Base-by-base conservation (phyloP, 2,797 vertebrate genomes). In the Dallia pectoralis region DNA sequence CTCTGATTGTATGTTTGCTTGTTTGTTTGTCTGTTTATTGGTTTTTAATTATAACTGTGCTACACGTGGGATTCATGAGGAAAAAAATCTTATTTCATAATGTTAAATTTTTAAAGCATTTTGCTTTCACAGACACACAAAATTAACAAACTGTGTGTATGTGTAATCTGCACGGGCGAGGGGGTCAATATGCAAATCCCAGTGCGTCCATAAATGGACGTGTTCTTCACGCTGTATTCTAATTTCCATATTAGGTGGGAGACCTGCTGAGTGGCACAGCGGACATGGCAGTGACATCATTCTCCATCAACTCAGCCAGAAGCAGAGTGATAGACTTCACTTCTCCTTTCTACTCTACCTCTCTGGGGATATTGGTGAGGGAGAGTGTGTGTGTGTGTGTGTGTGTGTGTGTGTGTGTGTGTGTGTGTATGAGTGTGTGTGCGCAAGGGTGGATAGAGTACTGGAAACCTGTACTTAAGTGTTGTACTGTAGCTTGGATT, bases 281-380 rank as follows among this genome's bases (percentile, higher is more conserved):
- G 0, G 96, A 99, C 88, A 95, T 98, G 97, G 97, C 97, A 0
- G 96, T 98, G 86, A 96, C 95, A 70, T 97, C 96, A 68, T 98
- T 99, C 88, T 97, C 96, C 87, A 98, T 98, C 89, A 98, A 97
- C 85, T 97, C 97, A 0, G 96, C 96, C 0, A 89, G 97, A 69
- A 97, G 95, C 76, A 92, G 93, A 79, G 96, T 97, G 82, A 91
- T 98, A 0, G 97, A 99, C 79, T 99, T 99, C 92, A 99, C 96
- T 82, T 97, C 96, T 71, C 97, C 97, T 69, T 98, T 99, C 90
- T 98, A 97, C 91, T 98, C 97, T 89, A 99, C 96, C 89, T 98
- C 97, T 90, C 85, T 98, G 86, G 96, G 96, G 85, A 98, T 98
- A 90, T 86, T 97, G 89, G 97, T 92, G 90, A 66, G 44, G 18